These are phyloP conservation scores for Cataglyphis rosenhaueri DNA, from an alignment of 2,888 invertebrate genomes.

Conservation along the genomic window DNA sequence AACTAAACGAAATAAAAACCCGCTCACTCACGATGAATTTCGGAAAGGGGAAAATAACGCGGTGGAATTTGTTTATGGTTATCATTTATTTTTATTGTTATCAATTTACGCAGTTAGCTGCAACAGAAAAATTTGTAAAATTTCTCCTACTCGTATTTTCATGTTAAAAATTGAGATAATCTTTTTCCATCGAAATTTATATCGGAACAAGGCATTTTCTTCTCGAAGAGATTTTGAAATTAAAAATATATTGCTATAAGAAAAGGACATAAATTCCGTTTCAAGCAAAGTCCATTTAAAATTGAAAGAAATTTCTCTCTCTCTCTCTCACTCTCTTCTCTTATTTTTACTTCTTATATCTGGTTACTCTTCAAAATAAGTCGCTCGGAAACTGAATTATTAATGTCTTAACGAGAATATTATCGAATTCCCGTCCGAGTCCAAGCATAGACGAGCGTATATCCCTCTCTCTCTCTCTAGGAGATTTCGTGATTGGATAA, in stretches of 20 bases:
- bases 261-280: not conserved
- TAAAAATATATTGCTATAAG: not conserved
- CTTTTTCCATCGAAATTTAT: not conserved
- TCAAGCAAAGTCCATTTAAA: not conserved
- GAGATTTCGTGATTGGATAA: not conserved
- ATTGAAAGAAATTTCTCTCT: not conserved
- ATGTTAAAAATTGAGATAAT: not conserved
- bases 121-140: not conserved
- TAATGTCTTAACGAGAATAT: not conserved
- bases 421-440: conserved; percentile 16
- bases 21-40: not conserved
- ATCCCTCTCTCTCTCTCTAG: not conserved
- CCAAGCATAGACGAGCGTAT: too few relatives aligned
- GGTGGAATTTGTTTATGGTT: not conserved
- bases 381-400: not conserved
- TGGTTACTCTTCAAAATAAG: not conserved
- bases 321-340: too few relatives aligned
- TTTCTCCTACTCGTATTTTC: too few relatives aligned
- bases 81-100: not conserved
- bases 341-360: not conserved
- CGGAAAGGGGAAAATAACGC: not conserved
- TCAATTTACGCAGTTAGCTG: not conserved
- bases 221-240: not conserved
- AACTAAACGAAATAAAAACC: conserved; percentile 38
- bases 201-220: not conserved